Evolutionary conservation across 2,888 invertebrate species (phyloP).

Genomic region (Ichneumoninae sp.): DNA sequence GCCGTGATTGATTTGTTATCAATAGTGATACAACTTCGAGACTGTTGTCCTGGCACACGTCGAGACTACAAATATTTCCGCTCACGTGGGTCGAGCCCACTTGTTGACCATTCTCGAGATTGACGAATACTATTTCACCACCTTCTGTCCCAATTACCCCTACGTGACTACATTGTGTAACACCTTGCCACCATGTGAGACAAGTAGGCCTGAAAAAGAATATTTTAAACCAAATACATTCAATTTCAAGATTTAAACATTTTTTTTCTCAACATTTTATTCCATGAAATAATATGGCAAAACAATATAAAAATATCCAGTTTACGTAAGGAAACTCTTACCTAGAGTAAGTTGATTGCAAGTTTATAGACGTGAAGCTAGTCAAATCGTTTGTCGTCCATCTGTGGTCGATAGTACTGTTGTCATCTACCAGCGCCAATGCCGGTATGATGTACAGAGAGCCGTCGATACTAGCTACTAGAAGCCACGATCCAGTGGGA

Average conservation of each 20-base stretch:
- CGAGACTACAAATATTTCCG: constrained; percentile 87
- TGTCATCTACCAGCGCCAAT: constrained; percentile 86
- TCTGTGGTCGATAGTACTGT: constrained; percentile 86
- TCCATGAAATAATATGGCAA: background rate
- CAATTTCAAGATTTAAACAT: background rate
- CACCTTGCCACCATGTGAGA: constrained; percentile 83
- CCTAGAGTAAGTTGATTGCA: constrained; percentile 80
- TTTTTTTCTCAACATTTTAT: background rate
- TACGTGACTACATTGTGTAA: constrained; percentile 79
- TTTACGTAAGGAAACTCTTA: constrained; percentile 55
- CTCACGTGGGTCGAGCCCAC: constrained; percentile 89
- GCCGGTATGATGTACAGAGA: constrained; percentile 88
- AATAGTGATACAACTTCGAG: constrained; percentile 87
- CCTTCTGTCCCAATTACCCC: constrained; percentile 83
- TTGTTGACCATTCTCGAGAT: constrained; percentile 89
- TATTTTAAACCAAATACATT: background rate
- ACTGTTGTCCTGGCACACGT: constrained; percentile 90
- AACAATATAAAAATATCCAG: background rate
- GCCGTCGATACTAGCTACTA: constrained; percentile 86
- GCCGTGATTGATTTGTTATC: constrained; percentile 90
- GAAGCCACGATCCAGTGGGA: constrained; percentile 91
- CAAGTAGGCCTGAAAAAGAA: constrained; percentile 79
- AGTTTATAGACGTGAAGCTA: constrained; percentile 83
- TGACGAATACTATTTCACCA: constrained; percentile 89
- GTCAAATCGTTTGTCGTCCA: constrained; percentile 87